A percentile compares a stretch with the other conserved stretches of the same genome.
Conservation (phyloP, 2,797 vertebrate species). For the Xerus rutilus region DNA sequence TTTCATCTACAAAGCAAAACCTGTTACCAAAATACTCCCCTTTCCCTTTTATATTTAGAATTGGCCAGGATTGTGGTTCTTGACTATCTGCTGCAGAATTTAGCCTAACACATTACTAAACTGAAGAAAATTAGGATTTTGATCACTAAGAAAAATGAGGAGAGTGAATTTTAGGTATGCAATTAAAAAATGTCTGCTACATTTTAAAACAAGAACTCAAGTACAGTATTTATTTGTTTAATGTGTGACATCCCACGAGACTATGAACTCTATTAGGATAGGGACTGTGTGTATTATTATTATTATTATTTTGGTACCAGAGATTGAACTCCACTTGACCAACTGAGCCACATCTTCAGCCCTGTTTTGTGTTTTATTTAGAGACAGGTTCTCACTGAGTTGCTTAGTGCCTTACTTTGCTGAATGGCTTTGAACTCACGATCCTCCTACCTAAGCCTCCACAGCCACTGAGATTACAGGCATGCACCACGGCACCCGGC, state of each 20-base stretch:
- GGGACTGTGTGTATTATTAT: too few species aligned
- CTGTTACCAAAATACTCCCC: background rate
- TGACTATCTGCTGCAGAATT: background rate
- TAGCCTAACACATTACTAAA: background rate
- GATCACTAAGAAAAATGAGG: background rate
- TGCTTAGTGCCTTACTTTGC: too few species aligned
- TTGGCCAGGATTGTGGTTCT: background rate
- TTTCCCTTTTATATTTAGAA: background rate
- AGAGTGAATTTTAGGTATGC: background rate
- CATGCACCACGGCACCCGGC: too few species aligned
- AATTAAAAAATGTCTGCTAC: background rate
- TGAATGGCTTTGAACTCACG: too few species aligned
- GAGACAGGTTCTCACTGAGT: too few species aligned
- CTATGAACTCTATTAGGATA: background rate
- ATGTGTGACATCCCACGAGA: background rate
- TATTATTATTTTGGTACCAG: too few species aligned
- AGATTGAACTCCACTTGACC: too few species aligned
- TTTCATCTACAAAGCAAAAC: background rate
- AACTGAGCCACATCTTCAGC: too few species aligned
- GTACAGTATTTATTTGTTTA: background rate
- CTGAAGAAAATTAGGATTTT: background rate
- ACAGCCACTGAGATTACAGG: too few species aligned
- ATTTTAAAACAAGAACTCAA: background rate
- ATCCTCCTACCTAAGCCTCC: too few species aligned
- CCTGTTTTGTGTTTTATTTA: too few species aligned